Percentiles rank a stretch among this genome's conserved stretches.
phyloP scores from a whole-genome alignment of 1,140 invertebrate genomes.

The Spodoptera frugiperda region DNA sequence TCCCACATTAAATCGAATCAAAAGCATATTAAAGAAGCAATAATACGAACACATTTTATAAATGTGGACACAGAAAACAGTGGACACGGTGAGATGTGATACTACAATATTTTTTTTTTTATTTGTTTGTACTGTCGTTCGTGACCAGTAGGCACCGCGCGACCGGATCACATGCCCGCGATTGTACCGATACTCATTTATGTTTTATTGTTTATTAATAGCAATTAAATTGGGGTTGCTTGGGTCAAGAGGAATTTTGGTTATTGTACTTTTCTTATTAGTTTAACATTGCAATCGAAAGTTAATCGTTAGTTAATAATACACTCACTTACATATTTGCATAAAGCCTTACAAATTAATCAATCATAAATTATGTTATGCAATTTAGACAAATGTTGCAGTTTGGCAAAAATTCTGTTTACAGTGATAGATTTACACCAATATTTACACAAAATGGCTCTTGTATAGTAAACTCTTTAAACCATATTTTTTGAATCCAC shows the following conservation, averaged over 20 bases:
- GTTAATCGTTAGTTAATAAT: no score
- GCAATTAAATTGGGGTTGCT: not conserved
- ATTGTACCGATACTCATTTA: constrained; percentile 9
- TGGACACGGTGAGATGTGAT: constrained; percentile 32
- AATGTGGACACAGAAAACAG: constrained; percentile 37
- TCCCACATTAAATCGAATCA: constrained; percentile 26
- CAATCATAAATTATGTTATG: no score
- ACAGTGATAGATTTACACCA: no score
- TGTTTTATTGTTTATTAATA: constrained; percentile 11
- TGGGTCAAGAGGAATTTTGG: not conserved
- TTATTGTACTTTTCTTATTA: not conserved
- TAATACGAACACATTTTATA: constrained; percentile 39
- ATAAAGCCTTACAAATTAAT: no score
- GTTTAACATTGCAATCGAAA: no score
- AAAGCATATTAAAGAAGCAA: constrained; percentile 45
- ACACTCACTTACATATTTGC: no score
- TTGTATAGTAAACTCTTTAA: no score
- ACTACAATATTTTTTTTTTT: constrained; percentile 57
- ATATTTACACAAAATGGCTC: no score
- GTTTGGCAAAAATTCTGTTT: no score
- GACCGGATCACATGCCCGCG: constrained; percentile 63
- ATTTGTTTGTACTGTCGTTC: constrained; percentile 64
- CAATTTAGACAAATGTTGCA: no score
- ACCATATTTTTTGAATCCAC: no score
- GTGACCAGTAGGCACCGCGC: constrained; percentile 71